Base-by-base conservation (phyloP, 2,797 vertebrate species). In the Gephyroberyx darwinii region DNA sequence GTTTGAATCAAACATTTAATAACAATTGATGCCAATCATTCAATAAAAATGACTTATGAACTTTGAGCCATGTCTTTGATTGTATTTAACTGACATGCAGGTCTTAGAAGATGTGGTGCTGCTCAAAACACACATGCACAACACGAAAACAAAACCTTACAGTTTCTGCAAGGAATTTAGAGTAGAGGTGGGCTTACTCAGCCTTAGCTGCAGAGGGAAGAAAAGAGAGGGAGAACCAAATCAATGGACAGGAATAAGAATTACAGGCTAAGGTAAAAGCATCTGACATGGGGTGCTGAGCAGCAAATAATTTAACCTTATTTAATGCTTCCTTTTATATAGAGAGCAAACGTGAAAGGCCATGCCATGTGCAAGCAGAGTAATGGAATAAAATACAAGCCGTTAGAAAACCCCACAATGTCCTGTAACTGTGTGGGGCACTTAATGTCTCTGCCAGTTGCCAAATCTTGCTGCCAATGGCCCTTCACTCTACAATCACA, bases 121-220 rank as follows among this genome's bases (percentile, higher is more conserved):
- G 89, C 85, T 88, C 78, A 86, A 87, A 92, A 93, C 88, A 93
- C 90, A 91, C 92, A 93, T 89, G 88, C 92, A 93, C 88, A 93
- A 92, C 90, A 92, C 85, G 79, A 92, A 92, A 91, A 86, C 73
- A 89, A 91, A 92, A 86, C 86, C 85, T 84, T 75, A 86, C 89
- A 82, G 77, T 62, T 86, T 87, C 89, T 86, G 88, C 79, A 75
- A 83, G 88, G 84, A 82, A 84, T 85, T 89, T 78, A 84, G 79
- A 91, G 84, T 47, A 74, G 77, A 85, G 77, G 69, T 50, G 73
- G 85, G 85, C 78, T 91, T 91, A 95, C 76, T 89, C 71, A 77
- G 63, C 81, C 83, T 74, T 92, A 55, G 90, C 94, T 94, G 90
- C 61, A 84, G 90, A 87, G 73, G 13, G 14, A 71, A 77, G 80